Percentiles rank a stretch among this genome's conserved stretches.
phyloP scores from a whole-genome alignment of 2,888 invertebrate species.

The Abrostola tripartita region DNA sequence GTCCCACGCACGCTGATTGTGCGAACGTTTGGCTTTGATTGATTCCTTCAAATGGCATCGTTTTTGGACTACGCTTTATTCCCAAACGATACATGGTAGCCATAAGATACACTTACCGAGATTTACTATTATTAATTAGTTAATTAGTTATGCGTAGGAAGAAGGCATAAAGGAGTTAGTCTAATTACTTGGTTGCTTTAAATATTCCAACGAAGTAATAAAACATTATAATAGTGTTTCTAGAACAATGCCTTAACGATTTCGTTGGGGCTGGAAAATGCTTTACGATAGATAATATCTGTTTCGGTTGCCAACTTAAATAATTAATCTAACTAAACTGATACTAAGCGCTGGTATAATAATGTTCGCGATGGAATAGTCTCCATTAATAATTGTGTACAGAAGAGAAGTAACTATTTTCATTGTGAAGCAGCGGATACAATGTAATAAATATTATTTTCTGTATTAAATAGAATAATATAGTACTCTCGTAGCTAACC shows the following conservation, averaged over 20 bases:
- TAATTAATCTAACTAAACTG: conserved; percentile 54
- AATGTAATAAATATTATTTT: background rate
- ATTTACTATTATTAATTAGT: background rate
- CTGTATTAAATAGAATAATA: no score
- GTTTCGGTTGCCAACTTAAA: conserved; percentile 26
- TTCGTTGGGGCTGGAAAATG: conserved; percentile 9
- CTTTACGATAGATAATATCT: conserved; percentile 26
- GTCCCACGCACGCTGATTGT: conserved; percentile 81
- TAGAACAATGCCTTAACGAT: conserved; percentile 7
- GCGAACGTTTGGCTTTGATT: conserved; percentile 82
- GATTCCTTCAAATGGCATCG: conserved; percentile 80
- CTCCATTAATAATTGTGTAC: conserved; percentile 21
- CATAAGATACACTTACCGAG: conserved; percentile 18
- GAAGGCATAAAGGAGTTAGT: no score
- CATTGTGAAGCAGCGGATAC: background rate
- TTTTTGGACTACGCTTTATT: conserved; percentile 65
- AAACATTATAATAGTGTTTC: conserved; percentile 13
- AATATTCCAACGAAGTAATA: background rate
- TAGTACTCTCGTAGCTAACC: no score
- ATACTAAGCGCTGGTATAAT: conserved; percentile 38
- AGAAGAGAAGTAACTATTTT: conserved; percentile 13
- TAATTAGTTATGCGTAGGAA: background rate
- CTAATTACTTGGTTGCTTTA: no score
- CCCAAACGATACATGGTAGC: conserved; percentile 56
- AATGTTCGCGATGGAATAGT: conserved; percentile 18